Conservation (phyloP, 2,113 vertebrate species). For the Hippopotamus amphibius region DNA sequence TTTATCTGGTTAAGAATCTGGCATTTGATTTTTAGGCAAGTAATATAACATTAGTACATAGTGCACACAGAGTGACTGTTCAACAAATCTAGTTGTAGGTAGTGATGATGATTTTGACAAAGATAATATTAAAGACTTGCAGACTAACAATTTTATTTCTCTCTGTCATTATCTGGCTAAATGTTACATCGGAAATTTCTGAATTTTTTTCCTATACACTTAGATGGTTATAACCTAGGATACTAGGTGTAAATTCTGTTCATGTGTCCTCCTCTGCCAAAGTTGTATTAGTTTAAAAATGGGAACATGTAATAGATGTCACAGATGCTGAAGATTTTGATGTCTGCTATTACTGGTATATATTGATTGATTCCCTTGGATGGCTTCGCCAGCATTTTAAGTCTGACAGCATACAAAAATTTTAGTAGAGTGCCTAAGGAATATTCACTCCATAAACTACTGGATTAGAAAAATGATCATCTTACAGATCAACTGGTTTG, state of each 20-base stretch:
- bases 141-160: not conserved
- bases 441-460: not conserved
- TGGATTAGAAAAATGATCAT: constrained; percentile 17
- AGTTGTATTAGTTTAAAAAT: constrained; percentile 39
- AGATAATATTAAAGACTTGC: not conserved
- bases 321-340: constrained; percentile 45
- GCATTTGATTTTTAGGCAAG: not conserved
- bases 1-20: not conserved
- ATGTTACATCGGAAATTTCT: not conserved
- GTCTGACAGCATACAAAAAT: not conserved
- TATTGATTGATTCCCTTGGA: constrained; percentile 24
- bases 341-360: not conserved
- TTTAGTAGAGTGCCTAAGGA: not conserved
- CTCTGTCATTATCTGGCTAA: not conserved
- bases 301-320: constrained; percentile 29
- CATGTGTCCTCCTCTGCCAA: not conserved
- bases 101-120: not conserved
- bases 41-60: not conserved
- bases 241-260: not conserved
- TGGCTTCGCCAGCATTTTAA: constrained; percentile 32
- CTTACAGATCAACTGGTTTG: not conserved
- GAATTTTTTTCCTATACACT: not conserved
- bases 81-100: not conserved
- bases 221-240: not conserved
- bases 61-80: not conserved